Percentiles rank a stretch among this genome's conserved stretches.
Evolutionary conservation across 2,888 invertebrate genomes (phyloP).

Genomic region (Nysson spinosus): DNA sequence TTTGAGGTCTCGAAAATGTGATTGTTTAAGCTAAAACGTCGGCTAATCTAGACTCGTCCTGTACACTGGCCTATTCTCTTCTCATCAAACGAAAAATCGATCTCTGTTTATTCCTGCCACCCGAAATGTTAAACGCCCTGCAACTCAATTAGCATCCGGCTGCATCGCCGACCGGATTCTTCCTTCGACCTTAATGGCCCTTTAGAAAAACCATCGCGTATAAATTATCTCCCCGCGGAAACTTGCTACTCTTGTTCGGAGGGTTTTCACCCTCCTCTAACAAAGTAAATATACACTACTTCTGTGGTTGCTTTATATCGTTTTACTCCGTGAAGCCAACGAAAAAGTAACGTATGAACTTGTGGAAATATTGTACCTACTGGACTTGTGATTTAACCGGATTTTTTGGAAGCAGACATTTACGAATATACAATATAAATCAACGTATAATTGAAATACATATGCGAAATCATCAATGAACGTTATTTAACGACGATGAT

Average conservation of each 20-base stretch:
- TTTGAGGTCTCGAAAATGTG: constrained; percentile 51
- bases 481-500: no score
- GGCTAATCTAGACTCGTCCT: constrained; percentile 40
- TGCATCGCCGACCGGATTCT: neutral
- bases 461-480: no score
- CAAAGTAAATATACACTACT: no score
- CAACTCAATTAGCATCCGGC: neutral
- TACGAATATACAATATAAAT: no score
- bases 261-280: neutral
- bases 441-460: no score
- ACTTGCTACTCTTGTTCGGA: neutral
- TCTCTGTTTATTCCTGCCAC: constrained; percentile 34
- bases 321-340: no score
- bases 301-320: no score
- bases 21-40: constrained; percentile 43
- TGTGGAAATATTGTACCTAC: no score
- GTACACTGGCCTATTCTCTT: constrained; percentile 4
- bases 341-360: no score
- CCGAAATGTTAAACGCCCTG: neutral
- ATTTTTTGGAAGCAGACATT: no score
- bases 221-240: neutral
- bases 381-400: no score
- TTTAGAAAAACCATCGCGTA: neutral
- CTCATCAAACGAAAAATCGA: constrained; percentile 31
- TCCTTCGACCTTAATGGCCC: neutral